Conservation (phyloP, 2,888 invertebrate species). For the Netelia virgata region DNA sequence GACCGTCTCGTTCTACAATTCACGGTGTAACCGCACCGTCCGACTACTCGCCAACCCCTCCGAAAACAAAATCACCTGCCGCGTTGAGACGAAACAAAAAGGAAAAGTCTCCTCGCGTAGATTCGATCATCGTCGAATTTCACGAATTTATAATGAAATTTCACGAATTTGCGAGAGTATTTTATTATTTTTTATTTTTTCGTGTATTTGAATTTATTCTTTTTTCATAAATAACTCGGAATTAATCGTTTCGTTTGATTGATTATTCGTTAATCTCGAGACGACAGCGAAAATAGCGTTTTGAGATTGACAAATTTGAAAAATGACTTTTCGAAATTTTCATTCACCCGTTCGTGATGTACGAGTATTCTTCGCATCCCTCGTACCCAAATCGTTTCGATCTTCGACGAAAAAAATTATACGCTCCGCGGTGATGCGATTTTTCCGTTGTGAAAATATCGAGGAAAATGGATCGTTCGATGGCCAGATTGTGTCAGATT, state of each 20-base stretch:
- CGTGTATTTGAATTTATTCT: not conserved
- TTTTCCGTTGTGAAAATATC: conserved; percentile 25
- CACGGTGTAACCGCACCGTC: conserved; percentile 21
- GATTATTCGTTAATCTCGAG: not conserved
- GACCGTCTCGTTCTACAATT: conserved; percentile 16
- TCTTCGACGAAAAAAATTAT: conserved; percentile 46
- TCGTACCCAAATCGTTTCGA: too few species aligned
- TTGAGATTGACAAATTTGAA: not conserved
- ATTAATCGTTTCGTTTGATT: too few species aligned
- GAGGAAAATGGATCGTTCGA: conserved; percentile 44
- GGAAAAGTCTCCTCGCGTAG: not conserved
- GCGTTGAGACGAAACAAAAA: not conserved
- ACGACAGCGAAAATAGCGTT: not conserved
- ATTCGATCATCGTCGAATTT: not conserved
- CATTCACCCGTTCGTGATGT: too few species aligned
- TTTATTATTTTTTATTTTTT: not conserved
- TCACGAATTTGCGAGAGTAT: not conserved
- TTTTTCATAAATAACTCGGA: too few species aligned
- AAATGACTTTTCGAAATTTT: not conserved
- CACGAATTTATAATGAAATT: conserved; percentile 5
- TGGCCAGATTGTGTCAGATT: conserved; percentile 41
- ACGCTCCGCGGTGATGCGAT: conserved; percentile 37
- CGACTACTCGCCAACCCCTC: conserved; percentile 12
- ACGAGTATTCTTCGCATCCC: too few species aligned
- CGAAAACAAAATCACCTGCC: conserved; percentile 31